Evolutionary conservation across 2,888 invertebrate species (phyloP).

Genomic region (Troides oblongomaculatus): DNA sequence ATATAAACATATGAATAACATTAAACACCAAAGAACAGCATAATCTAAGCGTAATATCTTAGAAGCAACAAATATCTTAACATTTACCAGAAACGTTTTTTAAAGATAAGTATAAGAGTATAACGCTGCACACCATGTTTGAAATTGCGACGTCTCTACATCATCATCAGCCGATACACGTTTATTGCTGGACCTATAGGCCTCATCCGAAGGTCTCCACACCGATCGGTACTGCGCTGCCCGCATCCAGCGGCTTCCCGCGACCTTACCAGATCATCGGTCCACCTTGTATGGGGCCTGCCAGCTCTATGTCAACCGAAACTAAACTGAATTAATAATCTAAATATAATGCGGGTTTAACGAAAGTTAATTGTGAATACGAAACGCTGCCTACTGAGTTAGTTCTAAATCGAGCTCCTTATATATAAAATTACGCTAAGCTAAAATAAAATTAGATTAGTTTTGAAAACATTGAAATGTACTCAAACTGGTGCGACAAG

Average conservation of each 20-base stretch:
- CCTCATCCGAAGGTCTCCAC: too few relatives aligned
- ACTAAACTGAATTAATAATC: background rate
- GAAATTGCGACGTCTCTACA: background rate
- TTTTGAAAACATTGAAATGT: constrained; percentile 4
- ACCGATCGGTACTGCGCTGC: too few relatives aligned
- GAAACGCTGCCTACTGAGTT: background rate
- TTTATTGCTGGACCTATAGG: too few relatives aligned
- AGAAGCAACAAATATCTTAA: background rate
- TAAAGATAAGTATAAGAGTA: background rate
- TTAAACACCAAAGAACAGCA: background rate
- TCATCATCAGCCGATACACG: too few relatives aligned
- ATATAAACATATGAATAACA: background rate
- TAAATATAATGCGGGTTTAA: background rate
- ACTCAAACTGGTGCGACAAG: constrained; percentile 7
- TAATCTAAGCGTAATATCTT: background rate
- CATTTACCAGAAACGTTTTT: background rate
- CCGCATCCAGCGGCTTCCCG: too few relatives aligned
- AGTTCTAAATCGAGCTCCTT: background rate
- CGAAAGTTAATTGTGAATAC: background rate
- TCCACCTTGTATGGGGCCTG: too few relatives aligned
- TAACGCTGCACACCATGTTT: background rate
- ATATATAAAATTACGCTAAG: background rate
- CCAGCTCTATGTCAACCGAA: too few relatives aligned
- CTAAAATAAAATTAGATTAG: constrained; percentile 1
- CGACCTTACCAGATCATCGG: too few relatives aligned